A percentile compares a stretch with the other conserved stretches of the same genome.
Conservation (phyloP, 2,113 vertebrate species). For the Seriola quinqueradiata region DNA sequence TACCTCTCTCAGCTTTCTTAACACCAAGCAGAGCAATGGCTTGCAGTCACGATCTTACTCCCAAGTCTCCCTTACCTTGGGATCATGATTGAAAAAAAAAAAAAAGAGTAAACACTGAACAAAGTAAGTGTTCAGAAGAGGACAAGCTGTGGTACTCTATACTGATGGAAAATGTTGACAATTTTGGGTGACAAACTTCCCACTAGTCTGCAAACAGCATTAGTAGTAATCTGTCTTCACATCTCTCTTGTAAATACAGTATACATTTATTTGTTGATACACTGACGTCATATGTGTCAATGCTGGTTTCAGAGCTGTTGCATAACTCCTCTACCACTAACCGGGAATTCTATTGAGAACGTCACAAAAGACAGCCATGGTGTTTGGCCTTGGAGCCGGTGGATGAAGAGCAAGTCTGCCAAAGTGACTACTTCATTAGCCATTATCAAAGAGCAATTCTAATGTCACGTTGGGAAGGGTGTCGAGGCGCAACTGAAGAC, state of each 20-base stretch:
- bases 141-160: neutral
- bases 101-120: constrained; percentile 16
- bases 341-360: constrained; percentile 31
- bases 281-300: neutral
- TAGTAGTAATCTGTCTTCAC: neutral
- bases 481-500: constrained; percentile 12
- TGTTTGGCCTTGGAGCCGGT: constrained; percentile 57
- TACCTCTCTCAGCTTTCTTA: neutral
- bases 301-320: constrained; percentile 15
- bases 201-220: constrained; percentile 2
- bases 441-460: constrained; percentile 23
- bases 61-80: neutral
- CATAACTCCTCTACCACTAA: constrained; percentile 3
- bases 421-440: constrained; percentile 12
- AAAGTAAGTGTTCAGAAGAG: constrained; percentile 24
- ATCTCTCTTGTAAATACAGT: constrained; percentile 9
- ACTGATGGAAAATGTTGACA: neutral
- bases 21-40: too few relatives aligned
- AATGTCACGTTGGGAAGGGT: constrained; percentile 21
- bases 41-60: neutral
- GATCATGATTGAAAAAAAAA: neutral
- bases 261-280: constrained; percentile 1
- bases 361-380: constrained; percentile 47
- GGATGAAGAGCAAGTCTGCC: constrained; percentile 29
- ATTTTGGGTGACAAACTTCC: constrained; percentile 2